These are phyloP conservation scores for Theocolax elegans DNA, from an alignment of 1,140 invertebrate species.

Conservation along the genomic window DNA sequence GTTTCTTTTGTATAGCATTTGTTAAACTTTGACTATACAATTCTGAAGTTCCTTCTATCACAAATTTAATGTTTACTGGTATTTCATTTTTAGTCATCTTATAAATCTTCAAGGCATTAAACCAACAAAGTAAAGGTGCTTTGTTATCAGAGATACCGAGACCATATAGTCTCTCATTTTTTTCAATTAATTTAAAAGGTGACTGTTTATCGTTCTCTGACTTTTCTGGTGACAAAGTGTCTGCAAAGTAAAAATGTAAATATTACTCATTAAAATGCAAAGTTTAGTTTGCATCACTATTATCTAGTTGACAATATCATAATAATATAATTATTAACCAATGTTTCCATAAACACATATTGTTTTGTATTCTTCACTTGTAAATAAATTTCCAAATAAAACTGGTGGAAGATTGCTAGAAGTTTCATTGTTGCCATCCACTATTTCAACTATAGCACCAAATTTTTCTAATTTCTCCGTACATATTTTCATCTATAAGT, in stretches of 20 bases:
- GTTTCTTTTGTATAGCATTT: slow-evolving; percentile 63
- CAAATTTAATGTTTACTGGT: slow-evolving; percentile 76
- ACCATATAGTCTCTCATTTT: slow-evolving; percentile 43
- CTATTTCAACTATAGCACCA: slow-evolving; percentile 32
- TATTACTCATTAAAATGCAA: no score
- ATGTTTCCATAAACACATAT: slow-evolving; percentile 48
- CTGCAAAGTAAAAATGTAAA: no score
- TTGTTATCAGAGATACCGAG: slow-evolving; percentile 48
- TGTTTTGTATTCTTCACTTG: slow-evolving; percentile 39
- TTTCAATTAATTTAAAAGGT: slow-evolving; percentile 45
- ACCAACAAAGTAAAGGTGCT: slow-evolving; percentile 52
- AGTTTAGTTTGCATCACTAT: no score
- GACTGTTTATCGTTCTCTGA: slow-evolving; percentile 26
- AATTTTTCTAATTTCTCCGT: slow-evolving; percentile 37
- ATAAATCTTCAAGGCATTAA: slow-evolving; percentile 64
- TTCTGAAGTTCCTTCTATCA: slow-evolving; percentile 76
- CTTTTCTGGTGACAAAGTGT: slow-evolving; percentile 57
- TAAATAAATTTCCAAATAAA: slow-evolving; percentile 42
- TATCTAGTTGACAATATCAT: slow-evolving; percentile 4
- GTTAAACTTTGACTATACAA: slow-evolving; percentile 72
- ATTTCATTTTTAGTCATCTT: slow-evolving; percentile 65
- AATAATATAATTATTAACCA: slow-evolving; percentile 36
- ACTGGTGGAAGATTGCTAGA: slow-evolving; percentile 37
- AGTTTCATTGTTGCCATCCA: slow-evolving; percentile 35
- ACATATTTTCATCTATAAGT: slow-evolving; percentile 39